Evolutionary conservation across 2,888 invertebrate genomes (phyloP).

Genomic region (Drosophila neoperkinsi): DNA sequence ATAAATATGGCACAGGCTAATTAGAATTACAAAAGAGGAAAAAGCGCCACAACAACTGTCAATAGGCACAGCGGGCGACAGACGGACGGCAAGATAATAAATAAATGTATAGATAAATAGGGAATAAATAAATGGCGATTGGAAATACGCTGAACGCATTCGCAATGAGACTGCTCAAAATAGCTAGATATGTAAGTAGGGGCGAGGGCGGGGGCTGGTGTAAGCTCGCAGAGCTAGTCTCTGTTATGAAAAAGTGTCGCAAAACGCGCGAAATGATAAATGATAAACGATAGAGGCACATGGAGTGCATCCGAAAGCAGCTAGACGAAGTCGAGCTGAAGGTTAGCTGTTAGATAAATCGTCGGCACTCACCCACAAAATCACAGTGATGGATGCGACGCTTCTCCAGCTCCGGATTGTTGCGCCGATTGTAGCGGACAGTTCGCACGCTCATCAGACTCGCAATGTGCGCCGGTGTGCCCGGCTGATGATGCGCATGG

Average conservation of each 20-base stretch:
- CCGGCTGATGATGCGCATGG: constrained; percentile 75
- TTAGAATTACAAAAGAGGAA: constrained; percentile 78
- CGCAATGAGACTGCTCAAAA: constrained; percentile 47
- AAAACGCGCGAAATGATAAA: constrained; percentile 76
- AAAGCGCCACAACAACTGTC: constrained; percentile 68
- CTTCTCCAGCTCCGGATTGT: constrained; percentile 98
- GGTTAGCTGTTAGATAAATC: constrained; percentile 3
- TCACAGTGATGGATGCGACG: constrained; percentile 98
- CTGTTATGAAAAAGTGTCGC: constrained; percentile 75
- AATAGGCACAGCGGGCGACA: constrained; percentile 50
- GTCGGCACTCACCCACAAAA: constrained; percentile 91
- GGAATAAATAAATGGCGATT: constrained; percentile 79
- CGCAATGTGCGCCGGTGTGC: constrained; percentile 82
- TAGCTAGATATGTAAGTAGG: constrained; percentile 7
- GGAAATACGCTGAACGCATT: constrained; percentile 70
- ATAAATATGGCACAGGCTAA: constrained; percentile 71
- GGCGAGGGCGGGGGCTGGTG: neutral
- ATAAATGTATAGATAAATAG: constrained; percentile 79
- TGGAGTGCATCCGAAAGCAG: constrained; percentile 59
- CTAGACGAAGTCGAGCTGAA: constrained; percentile 2
- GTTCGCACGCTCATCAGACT: constrained; percentile 84
- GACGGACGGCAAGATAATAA: constrained; percentile 68
- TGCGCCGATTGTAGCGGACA: constrained; percentile 95
- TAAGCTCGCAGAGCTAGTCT: neutral
- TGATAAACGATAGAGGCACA: constrained; percentile 69